Evolutionary conservation across 1,140 invertebrate species (phyloP).

Genomic region (Watersipora subatra): DNA sequence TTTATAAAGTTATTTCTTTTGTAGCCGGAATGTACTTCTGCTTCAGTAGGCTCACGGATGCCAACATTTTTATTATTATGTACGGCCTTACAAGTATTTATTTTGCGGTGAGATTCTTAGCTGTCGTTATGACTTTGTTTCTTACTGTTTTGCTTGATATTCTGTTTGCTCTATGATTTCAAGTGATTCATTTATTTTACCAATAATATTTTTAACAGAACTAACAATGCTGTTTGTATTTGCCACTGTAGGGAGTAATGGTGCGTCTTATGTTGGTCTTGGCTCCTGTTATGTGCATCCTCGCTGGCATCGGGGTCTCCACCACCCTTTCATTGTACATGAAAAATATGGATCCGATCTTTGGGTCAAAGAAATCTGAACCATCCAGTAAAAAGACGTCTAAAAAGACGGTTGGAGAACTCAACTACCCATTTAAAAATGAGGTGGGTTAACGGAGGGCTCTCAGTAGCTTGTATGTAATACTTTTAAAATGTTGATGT

Average conservation of each 20-base stretch:
- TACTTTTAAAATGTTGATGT: too few relatives aligned
- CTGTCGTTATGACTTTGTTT: conserved; percentile 46
- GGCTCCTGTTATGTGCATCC: conserved; percentile 92
- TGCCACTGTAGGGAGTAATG: conserved; percentile 83
- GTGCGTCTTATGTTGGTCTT: conserved; percentile 93
- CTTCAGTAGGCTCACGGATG: conserved; percentile 80
- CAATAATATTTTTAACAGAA: too few relatives aligned
- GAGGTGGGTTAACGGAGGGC: too few relatives aligned
- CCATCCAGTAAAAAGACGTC: background rate
- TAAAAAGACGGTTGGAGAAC: conserved; percentile 20
- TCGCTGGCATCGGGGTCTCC: conserved; percentile 84
- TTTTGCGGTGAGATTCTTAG: conserved; percentile 65
- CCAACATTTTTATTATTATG: conserved; percentile 91
- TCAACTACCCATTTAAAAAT: conserved; percentile 67
- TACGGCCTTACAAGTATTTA: conserved; percentile 96
- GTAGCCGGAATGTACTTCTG: conserved; percentile 86
- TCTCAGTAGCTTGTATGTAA: too few relatives aligned
- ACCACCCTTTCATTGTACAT: conserved; percentile 77
- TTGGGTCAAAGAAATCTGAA: conserved; percentile 15
- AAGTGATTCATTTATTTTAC: too few relatives aligned
- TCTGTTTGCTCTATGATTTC: background rate
- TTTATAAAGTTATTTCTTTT: too few relatives aligned
- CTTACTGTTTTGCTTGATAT: background rate
- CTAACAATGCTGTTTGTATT: background rate
- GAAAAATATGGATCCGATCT: conserved; percentile 50